Base-by-base conservation (phyloP, 2,888 invertebrate species). In the Corbicula japonica region DNA sequence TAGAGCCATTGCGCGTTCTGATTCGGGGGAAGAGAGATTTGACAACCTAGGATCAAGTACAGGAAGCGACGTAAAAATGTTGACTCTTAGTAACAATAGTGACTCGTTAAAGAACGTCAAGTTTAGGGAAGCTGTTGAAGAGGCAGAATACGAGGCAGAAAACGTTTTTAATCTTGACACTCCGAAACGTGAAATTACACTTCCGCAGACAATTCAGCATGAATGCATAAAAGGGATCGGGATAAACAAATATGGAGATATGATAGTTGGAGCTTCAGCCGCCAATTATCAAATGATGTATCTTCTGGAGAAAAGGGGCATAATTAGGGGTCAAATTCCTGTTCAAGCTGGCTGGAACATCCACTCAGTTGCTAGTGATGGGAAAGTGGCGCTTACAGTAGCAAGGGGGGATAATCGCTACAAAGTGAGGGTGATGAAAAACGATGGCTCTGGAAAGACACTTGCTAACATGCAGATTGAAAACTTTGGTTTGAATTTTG, bases 201-300 rank as follows among this genome's bases (percentile, higher is more conserved):
- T 91, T 5, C 91, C 91, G 12, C 83, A 85, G 54, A 77, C 79
- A 23, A 89, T 91, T 50, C 84, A 88, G 63, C 80, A 86, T 34
- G 89, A 90, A 63, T 89, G 89, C 62, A 83, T 91, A 32, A 90
- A 90, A 65, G 91, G 91, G 4, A 85, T 90, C 23, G 90, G 89
- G 1, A 83, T 89, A 15, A 88, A 88, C 70, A 77, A 74, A 61
- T 74, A 78, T 41, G 89, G 91, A 1, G 89, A 91, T 71, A 88
- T 91, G 62, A 85, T 91, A 41, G 84, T 91, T 12, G 91, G 89
- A 5, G 86, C 90, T 28, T 85, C 86, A 0, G 72, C 81, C 15
- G 80, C 82, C 6, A 80, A 82, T 48, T 79, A 75, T 44, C 87
- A 87, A 65, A 87, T 84, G 75, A 81, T 91, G 21, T 89, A 88